Percentiles rank a stretch among this genome's conserved stretches.
phyloP scores from a whole-genome alignment of 2,113 vertebrate species.

The Sturnus vulgaris region DNA sequence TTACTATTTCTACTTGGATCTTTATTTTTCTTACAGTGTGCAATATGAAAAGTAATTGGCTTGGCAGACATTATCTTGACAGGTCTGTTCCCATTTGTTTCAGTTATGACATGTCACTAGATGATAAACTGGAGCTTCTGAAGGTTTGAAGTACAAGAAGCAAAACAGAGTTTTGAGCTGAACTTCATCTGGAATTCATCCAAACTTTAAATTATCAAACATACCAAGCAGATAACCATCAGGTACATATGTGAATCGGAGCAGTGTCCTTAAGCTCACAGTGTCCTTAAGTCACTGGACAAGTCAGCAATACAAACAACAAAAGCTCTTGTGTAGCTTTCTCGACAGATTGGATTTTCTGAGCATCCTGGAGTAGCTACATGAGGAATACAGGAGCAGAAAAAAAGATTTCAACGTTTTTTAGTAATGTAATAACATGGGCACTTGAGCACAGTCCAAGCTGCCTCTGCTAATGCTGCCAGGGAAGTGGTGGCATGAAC shows the following conservation, averaged over 20 bases:
- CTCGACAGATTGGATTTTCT: background rate
- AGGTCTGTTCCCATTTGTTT: background rate
- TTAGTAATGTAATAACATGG: background rate
- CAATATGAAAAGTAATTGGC: background rate
- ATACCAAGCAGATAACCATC: background rate
- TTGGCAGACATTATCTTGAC: background rate
- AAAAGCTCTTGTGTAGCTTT: background rate
- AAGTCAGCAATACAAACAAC: background rate
- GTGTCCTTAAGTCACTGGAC: background rate
- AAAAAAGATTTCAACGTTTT: background rate
- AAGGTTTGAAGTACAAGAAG: background rate
- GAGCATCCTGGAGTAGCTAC: background rate
- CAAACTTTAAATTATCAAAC: background rate
- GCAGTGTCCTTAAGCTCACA: background rate
- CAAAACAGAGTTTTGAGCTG: background rate
- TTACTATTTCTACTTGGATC: background rate
- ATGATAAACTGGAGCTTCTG: background rate
- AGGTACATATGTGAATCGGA: accelerated
- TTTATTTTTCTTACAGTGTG: background rate
- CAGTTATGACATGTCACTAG: background rate
- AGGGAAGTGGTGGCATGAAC: background rate
- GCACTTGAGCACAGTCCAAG: background rate
- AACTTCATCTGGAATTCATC: background rate
- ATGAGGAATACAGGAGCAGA: background rate
- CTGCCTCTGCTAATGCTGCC: background rate